These are phyloP conservation scores for Labia minor DNA, from an alignment of 2,888 invertebrate species.

Conservation along the genomic window DNA sequence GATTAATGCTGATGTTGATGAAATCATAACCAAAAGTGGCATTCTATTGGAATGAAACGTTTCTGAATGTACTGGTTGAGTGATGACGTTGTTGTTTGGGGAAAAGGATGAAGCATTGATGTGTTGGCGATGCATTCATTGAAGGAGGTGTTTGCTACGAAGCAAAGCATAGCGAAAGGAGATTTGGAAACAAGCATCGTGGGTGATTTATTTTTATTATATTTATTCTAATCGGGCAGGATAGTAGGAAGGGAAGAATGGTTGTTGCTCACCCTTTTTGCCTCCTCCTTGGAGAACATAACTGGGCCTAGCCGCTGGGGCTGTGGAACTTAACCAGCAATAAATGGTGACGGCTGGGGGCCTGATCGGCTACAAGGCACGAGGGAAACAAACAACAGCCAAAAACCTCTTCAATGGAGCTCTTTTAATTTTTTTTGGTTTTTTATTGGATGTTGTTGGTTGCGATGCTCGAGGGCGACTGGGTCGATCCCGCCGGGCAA, in stretches of 20 bases:
- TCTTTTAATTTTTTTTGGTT: not conserved
- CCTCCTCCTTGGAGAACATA: constrained; percentile 33
- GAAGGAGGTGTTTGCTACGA: too few relatives aligned
- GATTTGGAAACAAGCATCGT: too few relatives aligned
- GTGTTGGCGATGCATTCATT: too few relatives aligned
- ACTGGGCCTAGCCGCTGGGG: constrained; percentile 32
- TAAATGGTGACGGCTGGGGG: constrained; percentile 30
- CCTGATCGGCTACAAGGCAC: constrained; percentile 19
- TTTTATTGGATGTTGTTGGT: not conserved
- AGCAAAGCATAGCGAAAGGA: too few relatives aligned
- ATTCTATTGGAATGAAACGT: too few relatives aligned
- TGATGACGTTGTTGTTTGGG: too few relatives aligned
- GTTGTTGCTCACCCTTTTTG: constrained; percentile 30
- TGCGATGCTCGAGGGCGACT: not conserved
- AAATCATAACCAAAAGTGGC: too few relatives aligned
- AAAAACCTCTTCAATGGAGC: not conserved
- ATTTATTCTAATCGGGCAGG: too few relatives aligned
- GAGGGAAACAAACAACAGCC: not conserved
- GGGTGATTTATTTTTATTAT: too few relatives aligned
- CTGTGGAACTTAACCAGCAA: constrained; percentile 33
- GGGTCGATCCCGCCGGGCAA: not conserved
- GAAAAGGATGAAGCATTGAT: too few relatives aligned
- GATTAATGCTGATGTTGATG: too few relatives aligned
- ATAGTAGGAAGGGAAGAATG: not conserved
- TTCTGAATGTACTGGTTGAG: too few relatives aligned